A percentile compares a stretch with the other conserved stretches of the same genome.
These are phyloP conservation scores for Microplitis manilae DNA, from an alignment of 2,888 invertebrate species.

Conservation along the genomic window DNA sequence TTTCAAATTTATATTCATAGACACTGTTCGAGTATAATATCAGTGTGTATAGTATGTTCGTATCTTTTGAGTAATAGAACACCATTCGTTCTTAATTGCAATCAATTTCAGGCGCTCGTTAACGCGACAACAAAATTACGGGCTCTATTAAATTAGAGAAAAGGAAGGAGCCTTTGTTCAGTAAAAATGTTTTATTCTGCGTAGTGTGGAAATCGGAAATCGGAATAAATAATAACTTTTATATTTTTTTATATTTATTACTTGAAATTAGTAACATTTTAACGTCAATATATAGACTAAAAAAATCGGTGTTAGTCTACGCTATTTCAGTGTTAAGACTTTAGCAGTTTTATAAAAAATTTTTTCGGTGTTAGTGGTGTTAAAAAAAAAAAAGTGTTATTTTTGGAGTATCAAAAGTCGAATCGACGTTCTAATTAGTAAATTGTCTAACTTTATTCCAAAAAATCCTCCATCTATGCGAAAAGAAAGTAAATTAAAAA, in stretches of 20 bases:
- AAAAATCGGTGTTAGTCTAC: too few relatives aligned
- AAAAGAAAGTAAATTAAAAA: too few relatives aligned
- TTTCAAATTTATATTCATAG: not conserved
- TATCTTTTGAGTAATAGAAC: constrained; percentile 21
- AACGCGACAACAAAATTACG: constrained; percentile 50
- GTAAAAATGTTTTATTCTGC: constrained; percentile 5
- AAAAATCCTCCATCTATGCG: too few relatives aligned
- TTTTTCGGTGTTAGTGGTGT: too few relatives aligned
- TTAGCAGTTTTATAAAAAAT: too few relatives aligned
- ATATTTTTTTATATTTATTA: not conserved
- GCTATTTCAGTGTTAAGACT: too few relatives aligned
- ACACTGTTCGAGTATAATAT: not conserved
- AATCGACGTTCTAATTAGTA: too few relatives aligned
- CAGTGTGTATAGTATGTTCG: not conserved
- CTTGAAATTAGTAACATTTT: not conserved
- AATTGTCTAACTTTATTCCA: too few relatives aligned
- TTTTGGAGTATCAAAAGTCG: too few relatives aligned
- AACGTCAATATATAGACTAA: not conserved
- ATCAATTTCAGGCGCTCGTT: constrained; percentile 59
- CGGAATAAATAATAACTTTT: not conserved
- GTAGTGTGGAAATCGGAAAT: constrained; percentile 2
- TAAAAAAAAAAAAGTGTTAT: too few relatives aligned
- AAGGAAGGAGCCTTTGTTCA: constrained; percentile 42
- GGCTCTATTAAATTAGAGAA: constrained; percentile 52
- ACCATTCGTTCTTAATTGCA: constrained; percentile 55